Conservation (phyloP, 2,888 invertebrate species). For the Tenthredo notha region DNA sequence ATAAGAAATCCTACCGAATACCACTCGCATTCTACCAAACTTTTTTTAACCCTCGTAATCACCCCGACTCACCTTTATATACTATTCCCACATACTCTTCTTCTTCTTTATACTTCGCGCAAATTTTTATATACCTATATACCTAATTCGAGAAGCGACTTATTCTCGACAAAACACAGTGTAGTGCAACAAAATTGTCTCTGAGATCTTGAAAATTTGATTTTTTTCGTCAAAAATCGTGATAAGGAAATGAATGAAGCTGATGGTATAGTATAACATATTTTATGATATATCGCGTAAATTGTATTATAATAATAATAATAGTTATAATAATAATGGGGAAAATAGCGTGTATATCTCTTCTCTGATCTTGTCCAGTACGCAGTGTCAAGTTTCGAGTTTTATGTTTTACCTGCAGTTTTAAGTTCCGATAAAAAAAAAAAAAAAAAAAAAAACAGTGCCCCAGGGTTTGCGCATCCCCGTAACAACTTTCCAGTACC, state of each 20-base stretch:
- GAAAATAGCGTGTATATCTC: background rate
- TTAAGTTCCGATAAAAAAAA: background rate
- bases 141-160: background rate
- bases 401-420: conserved; percentile 2
- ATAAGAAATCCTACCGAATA: conserved; percentile 1
- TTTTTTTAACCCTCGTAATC: conserved; percentile 31
- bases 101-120: background rate
- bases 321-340: background rate
- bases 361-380: background rate
- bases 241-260: too few relatives aligned
- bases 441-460: background rate
- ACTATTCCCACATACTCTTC: conserved; percentile 7
- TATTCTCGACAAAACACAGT: background rate
- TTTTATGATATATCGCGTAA: background rate
- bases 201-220: background rate
- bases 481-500: background rate
- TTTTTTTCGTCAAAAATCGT: background rate
- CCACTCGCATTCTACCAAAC: background rate
- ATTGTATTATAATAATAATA: background rate
- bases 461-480: conserved; percentile 8
- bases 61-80: conserved; percentile 17
- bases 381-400: conserved; percentile 15
- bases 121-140: background rate
- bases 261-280: too few relatives aligned
- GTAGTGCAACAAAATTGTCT: background rate